Percentiles rank a stretch among this genome's conserved stretches.
These are phyloP conservation scores for Amphilophus citrinellus DNA, from an alignment of 2,113 vertebrate species.

Conservation along the genomic window DNA sequence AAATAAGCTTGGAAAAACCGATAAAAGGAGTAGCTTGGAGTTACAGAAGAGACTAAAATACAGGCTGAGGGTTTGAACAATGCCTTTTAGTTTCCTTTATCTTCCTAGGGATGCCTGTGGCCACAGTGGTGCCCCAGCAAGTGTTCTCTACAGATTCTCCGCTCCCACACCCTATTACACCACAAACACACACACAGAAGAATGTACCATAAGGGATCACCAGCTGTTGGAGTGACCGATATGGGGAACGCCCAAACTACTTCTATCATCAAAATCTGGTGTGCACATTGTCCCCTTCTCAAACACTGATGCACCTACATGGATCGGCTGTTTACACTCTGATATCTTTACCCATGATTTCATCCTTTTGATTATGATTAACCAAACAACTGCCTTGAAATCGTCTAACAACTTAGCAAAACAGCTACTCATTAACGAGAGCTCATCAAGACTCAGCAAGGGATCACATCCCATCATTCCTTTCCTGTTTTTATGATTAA, in stretches of 20 bases:
- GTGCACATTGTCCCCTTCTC: not conserved
- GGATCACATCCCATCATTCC: not conserved
- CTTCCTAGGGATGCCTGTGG: slow-evolving; percentile 50
- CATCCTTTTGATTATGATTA: not conserved
- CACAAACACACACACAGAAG: slow-evolving; percentile 48
- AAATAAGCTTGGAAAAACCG: slow-evolving; percentile 14
- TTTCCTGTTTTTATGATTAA: not conserved
- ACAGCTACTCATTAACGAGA: slow-evolving; percentile 31
- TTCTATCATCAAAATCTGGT: slow-evolving; percentile 46
- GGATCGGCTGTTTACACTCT: not conserved
- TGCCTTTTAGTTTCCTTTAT: slow-evolving; percentile 44
- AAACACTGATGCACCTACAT: slow-evolving; percentile 8
- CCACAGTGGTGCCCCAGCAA: slow-evolving; percentile 55
- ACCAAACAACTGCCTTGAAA: slow-evolving; percentile 12
- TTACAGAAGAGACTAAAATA: slow-evolving; percentile 7
- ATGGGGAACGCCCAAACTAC: slow-evolving; percentile 56
- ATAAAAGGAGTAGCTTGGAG: slow-evolving; percentile 10
- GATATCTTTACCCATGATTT: not conserved
- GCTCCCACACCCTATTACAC: slow-evolving; percentile 52
- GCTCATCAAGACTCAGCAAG: slow-evolving; percentile 15
- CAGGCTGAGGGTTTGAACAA: slow-evolving; percentile 23
- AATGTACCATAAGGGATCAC: slow-evolving; percentile 70
- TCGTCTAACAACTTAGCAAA: slow-evolving; percentile 14
- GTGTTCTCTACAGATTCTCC: slow-evolving; percentile 47
- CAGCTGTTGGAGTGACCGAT: slow-evolving; percentile 68